These are phyloP conservation scores for Drosophila vallismaia DNA, from an alignment of 2,888 invertebrate genomes.

Conservation along the genomic window DNA sequence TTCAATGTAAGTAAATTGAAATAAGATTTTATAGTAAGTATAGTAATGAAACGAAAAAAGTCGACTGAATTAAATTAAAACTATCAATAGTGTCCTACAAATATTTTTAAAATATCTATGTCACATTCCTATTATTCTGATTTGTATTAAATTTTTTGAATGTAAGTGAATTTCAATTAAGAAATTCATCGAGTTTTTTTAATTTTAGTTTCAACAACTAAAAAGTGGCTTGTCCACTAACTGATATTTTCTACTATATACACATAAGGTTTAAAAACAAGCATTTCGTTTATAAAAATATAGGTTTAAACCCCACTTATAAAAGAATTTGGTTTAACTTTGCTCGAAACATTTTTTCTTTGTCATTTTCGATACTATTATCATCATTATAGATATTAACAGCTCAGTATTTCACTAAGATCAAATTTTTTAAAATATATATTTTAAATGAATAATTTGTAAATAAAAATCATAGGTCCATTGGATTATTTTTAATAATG, in stretches of 20 bases:
- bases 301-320: no score
- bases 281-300: no score
- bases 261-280: no score
- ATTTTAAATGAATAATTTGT: conserved; percentile 3
- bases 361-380: no score
- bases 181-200: background rate
- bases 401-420: background rate
- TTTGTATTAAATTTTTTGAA: background rate
- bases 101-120: conserved; percentile 1
- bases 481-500: background rate
- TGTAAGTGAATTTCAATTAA: background rate
- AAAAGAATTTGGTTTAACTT: no score
- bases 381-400: background rate
- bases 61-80: conserved; percentile 63
- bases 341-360: no score
- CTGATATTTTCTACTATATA: no score
- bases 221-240: no score
- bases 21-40: conserved; percentile 47
- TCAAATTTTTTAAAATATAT: background rate
- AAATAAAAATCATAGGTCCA: background rate
- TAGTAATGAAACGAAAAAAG: conserved; percentile 53
- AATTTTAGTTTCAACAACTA: no score
- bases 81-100: conserved; percentile 19
- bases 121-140: conserved; percentile 3
- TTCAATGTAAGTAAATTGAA: conserved; percentile 49